Evolutionary conservation across 2,888 invertebrate genomes (phyloP).

Genomic region (Tenthredo livida): DNA sequence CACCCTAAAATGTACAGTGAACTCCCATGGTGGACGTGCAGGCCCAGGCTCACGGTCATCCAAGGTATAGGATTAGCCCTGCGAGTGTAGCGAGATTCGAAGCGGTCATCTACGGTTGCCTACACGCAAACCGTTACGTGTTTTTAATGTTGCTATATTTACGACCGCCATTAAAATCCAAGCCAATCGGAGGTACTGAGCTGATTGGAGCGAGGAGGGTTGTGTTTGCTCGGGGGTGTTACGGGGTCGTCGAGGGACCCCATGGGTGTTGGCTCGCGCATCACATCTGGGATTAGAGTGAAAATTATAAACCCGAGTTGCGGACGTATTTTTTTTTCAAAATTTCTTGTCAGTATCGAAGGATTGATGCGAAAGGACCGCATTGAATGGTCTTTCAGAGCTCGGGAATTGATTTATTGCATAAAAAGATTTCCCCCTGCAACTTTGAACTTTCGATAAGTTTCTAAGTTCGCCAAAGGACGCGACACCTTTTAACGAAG

Average conservation of each 20-base stretch:
- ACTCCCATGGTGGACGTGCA: neutral
- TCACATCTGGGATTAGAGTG: slow-evolving; percentile 39
- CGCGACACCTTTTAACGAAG: slow-evolving; percentile 12
- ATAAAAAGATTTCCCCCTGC: neutral
- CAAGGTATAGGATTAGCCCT: slow-evolving; percentile 40
- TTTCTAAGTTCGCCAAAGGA: neutral
- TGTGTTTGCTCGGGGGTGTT: slow-evolving; percentile 40
- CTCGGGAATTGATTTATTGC: neutral
- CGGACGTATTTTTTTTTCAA: neutral
- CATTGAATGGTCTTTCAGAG: neutral
- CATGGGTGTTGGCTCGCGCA: slow-evolving; percentile 31
- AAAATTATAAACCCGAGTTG: slow-evolving; percentile 35
- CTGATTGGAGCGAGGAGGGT: slow-evolving; percentile 53
- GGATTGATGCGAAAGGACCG: neutral
- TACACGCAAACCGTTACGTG: slow-evolving; percentile 45
- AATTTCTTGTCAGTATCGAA: neutral
- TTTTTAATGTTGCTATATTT: slow-evolving; percentile 56
- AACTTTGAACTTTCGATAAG: neutral
- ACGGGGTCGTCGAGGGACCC: neutral
- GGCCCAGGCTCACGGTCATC: neutral
- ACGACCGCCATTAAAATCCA: slow-evolving; percentile 56
- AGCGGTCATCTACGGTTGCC: neutral
- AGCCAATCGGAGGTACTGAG: slow-evolving; percentile 52
- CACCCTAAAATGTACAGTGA: slow-evolving; percentile 39
- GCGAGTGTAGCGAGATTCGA: neutral